These are phyloP conservation scores for Myodes glareolus DNA, from an alignment of 2,113 vertebrate genomes.

Conservation along the genomic window DNA sequence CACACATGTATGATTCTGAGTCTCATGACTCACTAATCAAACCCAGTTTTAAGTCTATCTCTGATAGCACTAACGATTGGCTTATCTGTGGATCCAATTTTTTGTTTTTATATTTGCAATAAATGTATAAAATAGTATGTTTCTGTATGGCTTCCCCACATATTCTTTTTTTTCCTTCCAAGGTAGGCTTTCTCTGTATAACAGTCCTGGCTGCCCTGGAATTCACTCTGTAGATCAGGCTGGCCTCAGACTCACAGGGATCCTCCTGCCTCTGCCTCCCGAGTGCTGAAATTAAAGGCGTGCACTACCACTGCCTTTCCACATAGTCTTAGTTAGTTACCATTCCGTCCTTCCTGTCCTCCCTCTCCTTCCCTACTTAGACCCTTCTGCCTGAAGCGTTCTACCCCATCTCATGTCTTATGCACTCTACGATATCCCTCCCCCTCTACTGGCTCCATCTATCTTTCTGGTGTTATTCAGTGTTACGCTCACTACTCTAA, in stretches of 20 bases:
- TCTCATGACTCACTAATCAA: constrained; percentile 6
- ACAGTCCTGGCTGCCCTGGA: neutral
- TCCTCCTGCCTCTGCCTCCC: too few relatives aligned
- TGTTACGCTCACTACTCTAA: neutral
- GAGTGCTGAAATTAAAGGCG: neutral
- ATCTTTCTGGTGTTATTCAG: neutral
- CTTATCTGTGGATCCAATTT: neutral
- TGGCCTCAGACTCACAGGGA: too few relatives aligned
- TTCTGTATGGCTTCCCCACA: neutral
- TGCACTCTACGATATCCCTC: neutral
- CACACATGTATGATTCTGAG: neutral
- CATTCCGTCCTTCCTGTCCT: neutral
- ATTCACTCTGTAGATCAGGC: too few relatives aligned
- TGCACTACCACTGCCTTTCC: neutral
- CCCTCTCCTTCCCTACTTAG: neutral
- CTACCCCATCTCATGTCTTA: neutral
- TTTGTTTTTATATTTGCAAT: neutral
- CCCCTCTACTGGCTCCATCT: neutral
- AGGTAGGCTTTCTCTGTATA: neutral
- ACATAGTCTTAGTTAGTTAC: neutral
- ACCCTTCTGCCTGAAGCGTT: neutral
- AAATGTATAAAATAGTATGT: neutral
- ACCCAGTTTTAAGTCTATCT: neutral
- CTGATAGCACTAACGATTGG: neutral
- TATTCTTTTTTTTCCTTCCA: neutral